A percentile compares a stretch with the other conserved stretches of the same genome.
Conservation (phyloP, 2,797 vertebrate genomes). For the Tinamus major region DNA sequence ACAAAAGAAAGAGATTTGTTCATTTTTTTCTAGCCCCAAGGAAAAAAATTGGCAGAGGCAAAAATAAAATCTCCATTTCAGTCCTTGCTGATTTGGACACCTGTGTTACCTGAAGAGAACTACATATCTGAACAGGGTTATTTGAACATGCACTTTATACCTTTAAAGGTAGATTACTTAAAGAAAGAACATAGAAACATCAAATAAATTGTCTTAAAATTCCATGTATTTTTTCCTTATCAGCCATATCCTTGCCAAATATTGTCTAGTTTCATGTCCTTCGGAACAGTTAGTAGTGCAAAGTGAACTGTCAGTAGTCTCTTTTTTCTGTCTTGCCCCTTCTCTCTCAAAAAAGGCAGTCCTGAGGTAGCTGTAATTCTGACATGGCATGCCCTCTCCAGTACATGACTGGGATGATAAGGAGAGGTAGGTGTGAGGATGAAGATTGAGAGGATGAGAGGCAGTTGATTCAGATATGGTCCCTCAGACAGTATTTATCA, state of each 20-base stretch:
- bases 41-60: neutral
- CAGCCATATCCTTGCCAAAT: neutral
- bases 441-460: neutral
- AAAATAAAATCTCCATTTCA: neutral
- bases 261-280: neutral
- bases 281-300: neutral
- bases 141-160: neutral
- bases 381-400: neutral
- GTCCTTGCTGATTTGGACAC: neutral
- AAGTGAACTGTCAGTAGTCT: neutral
- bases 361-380: neutral
- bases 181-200: neutral
- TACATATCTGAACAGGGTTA: neutral
- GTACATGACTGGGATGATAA: neutral
- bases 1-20: neutral
- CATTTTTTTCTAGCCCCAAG: neutral
- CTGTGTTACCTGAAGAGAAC: neutral
- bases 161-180: neutral
- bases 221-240: neutral
- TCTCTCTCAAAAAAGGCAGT: neutral
- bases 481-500: neutral
- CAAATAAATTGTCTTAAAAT: neutral
- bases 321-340: neutral
- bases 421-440: neutral
- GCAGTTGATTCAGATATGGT: neutral